phyloP scores from a whole-genome alignment of 2,888 invertebrate genomes.

The Stratiomys singularior region DNA sequence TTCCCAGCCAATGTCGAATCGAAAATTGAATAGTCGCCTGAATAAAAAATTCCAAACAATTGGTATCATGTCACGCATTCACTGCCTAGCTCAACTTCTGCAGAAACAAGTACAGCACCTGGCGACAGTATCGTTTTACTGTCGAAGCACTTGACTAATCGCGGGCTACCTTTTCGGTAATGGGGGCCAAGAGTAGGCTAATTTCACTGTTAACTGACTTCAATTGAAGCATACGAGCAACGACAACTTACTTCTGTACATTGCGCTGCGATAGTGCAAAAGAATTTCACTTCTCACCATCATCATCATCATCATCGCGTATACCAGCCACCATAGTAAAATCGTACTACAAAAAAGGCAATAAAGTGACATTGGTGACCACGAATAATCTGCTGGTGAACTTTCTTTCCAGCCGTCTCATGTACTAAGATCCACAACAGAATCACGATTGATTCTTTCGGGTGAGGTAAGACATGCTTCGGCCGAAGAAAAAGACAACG shows the following conservation, averaged over 20 bases:
- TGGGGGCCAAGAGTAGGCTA: conserved; percentile 29
- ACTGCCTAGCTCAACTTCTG: neutral
- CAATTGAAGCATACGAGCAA: conserved; percentile 21
- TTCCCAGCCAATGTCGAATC: no score
- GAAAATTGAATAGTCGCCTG: no score
- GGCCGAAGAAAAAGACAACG: neutral
- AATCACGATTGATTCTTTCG: neutral
- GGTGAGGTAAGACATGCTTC: neutral
- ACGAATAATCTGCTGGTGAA: neutral
- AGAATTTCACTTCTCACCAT: conserved; percentile 31
- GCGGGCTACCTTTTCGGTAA: conserved; percentile 8
- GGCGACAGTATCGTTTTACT: conserved; percentile 8
- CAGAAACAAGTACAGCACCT: neutral
- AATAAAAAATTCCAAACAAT: conserved; percentile 8
- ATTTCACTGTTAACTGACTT: conserved; percentile 42
- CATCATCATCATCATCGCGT: neutral
- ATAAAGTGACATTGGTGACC: conserved; percentile 2
- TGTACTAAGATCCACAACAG: neutral
- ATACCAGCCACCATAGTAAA: neutral
- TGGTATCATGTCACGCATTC: conserved; percentile 6
- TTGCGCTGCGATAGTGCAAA: conserved; percentile 7
- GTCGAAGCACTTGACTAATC: neutral
- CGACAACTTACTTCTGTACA: neutral
- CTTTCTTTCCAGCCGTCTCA: neutral
- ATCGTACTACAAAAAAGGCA: conserved; percentile 9